Base-by-base conservation (phyloP, 1,140 invertebrate species). In the Temnothorax longispinosus region DNA sequence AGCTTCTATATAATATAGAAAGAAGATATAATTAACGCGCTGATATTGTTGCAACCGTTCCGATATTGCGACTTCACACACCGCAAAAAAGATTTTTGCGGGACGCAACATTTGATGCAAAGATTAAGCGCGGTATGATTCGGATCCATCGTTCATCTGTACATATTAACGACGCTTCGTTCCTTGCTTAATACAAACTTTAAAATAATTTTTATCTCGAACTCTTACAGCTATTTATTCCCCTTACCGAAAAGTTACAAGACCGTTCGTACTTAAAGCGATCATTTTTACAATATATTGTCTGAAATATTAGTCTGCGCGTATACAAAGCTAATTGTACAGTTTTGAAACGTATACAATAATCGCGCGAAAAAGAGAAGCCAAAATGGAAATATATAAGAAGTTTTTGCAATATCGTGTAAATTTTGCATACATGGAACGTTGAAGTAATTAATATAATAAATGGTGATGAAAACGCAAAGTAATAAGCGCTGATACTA, bases 111-210 rank as follows among this genome's bases (percentile, higher is more conserved):
- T 10, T 81, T 47, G 21, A 21, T 21, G 78, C 50, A 71, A 41
- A 56, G 6, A 52, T 58, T 44, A 67, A 71, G 18, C 27, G 50
- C 15, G 47, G 15, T 84, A 84, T 75, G 32, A 58, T 62, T 62
- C 41, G 41, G 50, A 69, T 84, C 52, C 13, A 18, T 58, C 54
- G 52, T 84, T 60, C 27, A 27, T 27, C 41, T 27, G 54, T 74
- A 75, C n/a, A 60, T 84, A 75, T 74, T 84, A 60, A 84, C 54
- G 75, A 74, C 13, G 6, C 80, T 32, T 21, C 52, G 3, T 72
- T 50, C 7, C n/a, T 84, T 54, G 52, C 27, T 84, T 84, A 84
- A 84, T 75, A 62, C 32, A 74, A 75, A 84, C 13, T 84, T 44
- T 75, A 84, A 75, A 84, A 84, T 74, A 74, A 75, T 50, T 64